A percentile compares a stretch with the other conserved stretches of the same genome.
phyloP scores from a whole-genome alignment of 64 coral and sea anemone genomes.

The Stylophora pistillata region DNA sequence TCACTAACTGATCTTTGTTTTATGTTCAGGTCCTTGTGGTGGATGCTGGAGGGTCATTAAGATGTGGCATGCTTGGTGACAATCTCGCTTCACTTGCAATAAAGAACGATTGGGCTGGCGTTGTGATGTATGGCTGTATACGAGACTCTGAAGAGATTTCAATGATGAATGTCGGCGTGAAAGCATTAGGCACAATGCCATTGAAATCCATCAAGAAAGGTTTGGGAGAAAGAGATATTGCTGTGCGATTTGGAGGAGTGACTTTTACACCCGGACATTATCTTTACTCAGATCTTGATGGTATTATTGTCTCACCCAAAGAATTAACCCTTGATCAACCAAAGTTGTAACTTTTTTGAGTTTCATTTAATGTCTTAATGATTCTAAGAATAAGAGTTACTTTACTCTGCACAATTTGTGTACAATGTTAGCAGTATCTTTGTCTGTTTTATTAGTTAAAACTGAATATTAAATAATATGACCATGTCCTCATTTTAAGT shows the following conservation, averaged over 20 bases:
- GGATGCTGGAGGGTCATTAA: slow-evolving; percentile 94
- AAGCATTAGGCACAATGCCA: slow-evolving; percentile 93
- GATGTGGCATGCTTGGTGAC: slow-evolving; percentile 91
- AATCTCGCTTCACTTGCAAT: slow-evolving; percentile 81
- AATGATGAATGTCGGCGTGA: slow-evolving; percentile 82
- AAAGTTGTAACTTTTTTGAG: slow-evolving; percentile 49
- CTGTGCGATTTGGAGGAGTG: slow-evolving; percentile 85
- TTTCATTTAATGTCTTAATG: not conserved
- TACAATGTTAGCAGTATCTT: no score
- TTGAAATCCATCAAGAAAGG: slow-evolving; percentile 91
- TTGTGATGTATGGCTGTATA: slow-evolving; percentile 94
- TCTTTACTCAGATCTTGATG: slow-evolving; percentile 96
- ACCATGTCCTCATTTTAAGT: no score
- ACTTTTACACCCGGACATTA: slow-evolving; percentile 82
- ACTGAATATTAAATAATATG: no score
- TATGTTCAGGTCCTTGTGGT: slow-evolving; percentile 78
- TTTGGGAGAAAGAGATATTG: slow-evolving; percentile 78
- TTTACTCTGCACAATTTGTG: no score
- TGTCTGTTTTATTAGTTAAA: no score
- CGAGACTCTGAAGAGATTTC: slow-evolving; percentile 82
- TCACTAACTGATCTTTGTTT: not conserved
- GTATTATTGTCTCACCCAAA: slow-evolving; percentile 85
- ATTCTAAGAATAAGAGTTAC: no score
- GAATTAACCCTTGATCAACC: slow-evolving; percentile 80
- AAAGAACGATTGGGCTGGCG: slow-evolving; percentile 92